Percentiles rank a stretch among this genome's conserved stretches.
phyloP scores from a whole-genome alignment of 2,797 vertebrate species.

The Anguilla marmorata region DNA sequence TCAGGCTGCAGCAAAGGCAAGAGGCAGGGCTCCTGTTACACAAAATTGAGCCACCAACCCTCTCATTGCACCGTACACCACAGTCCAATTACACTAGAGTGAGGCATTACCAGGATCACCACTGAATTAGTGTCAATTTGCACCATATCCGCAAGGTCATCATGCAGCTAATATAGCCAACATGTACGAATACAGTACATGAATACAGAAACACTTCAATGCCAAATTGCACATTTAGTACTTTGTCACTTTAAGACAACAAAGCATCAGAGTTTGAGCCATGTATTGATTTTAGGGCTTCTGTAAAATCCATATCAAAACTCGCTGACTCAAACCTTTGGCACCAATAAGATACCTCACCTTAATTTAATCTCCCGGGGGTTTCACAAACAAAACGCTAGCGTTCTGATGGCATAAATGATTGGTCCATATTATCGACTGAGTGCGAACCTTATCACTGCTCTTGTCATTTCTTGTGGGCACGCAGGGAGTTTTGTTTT shows the following conservation, averaged over 20 bases:
- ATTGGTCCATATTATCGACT: not conserved
- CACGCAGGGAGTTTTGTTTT: not conserved
- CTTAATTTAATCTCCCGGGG: not conserved
- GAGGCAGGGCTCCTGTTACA: not conserved
- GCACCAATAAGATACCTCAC: not conserved
- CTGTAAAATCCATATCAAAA: conserved; percentile 9
- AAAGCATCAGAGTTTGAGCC: not conserved
- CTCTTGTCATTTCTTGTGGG: not conserved
- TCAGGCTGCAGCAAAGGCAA: conserved; percentile 72
- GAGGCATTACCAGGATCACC: not conserved
- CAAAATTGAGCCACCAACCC: not conserved
- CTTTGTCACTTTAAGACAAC: conserved; percentile 2
- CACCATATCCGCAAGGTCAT: not conserved
- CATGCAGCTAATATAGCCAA: not conserved
- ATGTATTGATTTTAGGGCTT: not conserved
- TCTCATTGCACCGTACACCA: not conserved
- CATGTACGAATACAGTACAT: not conserved
- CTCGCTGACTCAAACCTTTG: not conserved
- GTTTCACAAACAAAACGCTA: not conserved
- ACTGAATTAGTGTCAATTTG: not conserved
- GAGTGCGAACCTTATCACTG: not conserved
- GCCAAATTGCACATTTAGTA: not conserved
- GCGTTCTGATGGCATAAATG: not conserved
- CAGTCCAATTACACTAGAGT: not conserved
- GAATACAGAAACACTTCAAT: not conserved